Conservation (phyloP, 1,140 invertebrate genomes). For the Pseudomyrmex flavicornis region DNA sequence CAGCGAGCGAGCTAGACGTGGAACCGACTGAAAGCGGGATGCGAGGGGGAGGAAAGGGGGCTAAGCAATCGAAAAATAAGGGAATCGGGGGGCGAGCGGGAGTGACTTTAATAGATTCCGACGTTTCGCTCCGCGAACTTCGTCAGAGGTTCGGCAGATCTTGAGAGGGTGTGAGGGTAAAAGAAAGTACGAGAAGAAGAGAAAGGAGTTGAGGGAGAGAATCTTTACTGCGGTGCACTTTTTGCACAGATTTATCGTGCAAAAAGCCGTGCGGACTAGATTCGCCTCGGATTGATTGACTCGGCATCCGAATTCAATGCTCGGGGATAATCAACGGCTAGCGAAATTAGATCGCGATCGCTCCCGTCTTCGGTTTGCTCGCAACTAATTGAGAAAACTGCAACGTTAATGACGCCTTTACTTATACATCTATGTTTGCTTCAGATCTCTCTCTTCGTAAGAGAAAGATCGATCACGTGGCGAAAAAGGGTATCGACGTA, state of each 20-base stretch:
- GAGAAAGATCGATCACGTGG: conserved; percentile 10
- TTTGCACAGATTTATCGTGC: conserved; percentile 43
- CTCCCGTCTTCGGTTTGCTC: neutral
- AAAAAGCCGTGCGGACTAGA: conserved; percentile 4
- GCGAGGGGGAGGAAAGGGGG: neutral
- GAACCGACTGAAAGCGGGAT: neutral
- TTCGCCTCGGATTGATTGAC: conserved; percentile 35
- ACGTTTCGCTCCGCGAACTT: conserved; percentile 70
- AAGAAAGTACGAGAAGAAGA: neutral
- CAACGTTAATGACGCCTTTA: conserved; percentile 31
- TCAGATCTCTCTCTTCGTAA: neutral
- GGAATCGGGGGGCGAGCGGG: conserved; percentile 18
- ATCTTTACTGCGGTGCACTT: conserved; percentile 8
- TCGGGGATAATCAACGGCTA: conserved; percentile 46
- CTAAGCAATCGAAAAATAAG: conserved; percentile 74
- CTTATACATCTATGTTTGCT: conserved; percentile 4
- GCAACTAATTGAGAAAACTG: conserved; percentile 43
- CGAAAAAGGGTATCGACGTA: neutral
- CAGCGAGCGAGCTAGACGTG: conserved; percentile 55
- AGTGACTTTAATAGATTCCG: conserved; percentile 79
- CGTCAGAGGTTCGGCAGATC: conserved; percentile 58
- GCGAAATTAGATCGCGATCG: conserved; percentile 57
- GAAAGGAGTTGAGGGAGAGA: neutral
- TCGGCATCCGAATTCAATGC: conserved; percentile 29
- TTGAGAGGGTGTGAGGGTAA: neutral